Base-by-base conservation (phyloP, 2,797 vertebrate genomes). In the Sarcoramphus papa region DNA sequence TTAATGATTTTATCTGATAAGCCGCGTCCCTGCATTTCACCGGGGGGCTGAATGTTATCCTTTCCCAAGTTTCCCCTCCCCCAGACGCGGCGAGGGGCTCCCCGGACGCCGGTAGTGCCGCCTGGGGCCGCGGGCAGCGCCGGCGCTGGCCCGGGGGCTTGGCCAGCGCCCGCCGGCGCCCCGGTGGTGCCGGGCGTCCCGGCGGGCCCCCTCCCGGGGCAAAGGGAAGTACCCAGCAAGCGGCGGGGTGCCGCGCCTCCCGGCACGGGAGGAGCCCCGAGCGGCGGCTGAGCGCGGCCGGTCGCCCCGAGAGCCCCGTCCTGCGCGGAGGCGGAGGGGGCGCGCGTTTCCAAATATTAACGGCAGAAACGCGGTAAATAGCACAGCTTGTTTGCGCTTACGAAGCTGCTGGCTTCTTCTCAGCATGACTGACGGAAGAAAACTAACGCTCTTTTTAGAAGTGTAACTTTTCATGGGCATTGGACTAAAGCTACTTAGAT, bases 371-470 rank as follows among this genome's bases (percentile, higher is more conserved):
- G 62, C 43, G 10, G 2, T 1, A 21, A 5, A 5, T 9, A 12
- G 60, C 23, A 0, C 21, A 3, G 45, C 35, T 22, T 5, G 27
- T 6, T 5, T 4, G 74, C 48, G 1, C 65, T 17, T 2, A 16
- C 18, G 31, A 2, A 8, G 22, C 21, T 15, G 85, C 90, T 27
- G 24, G 47, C 75, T 9, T 41, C 69, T 14, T 8, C 63, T 17
- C 65, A 4, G 62, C 17, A 1, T 4, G 51, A 4, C 69, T 6
- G 72, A 5, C 27, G 2, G 59, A 10, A 16, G 33, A 15, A 40
- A 35, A 3, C 23, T 0, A 28, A 6, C 10, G n/a, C 85, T 13
- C 31, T 1, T 11, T 16, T 20, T 7, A 2, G 5, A n/a, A 37
- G 27, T 9, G 40, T 25, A 8, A 6, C 64, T 80, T 47, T 11